Base-by-base conservation (phyloP, 2,888 invertebrate species). In the Calliphora vomitoria region DNA sequence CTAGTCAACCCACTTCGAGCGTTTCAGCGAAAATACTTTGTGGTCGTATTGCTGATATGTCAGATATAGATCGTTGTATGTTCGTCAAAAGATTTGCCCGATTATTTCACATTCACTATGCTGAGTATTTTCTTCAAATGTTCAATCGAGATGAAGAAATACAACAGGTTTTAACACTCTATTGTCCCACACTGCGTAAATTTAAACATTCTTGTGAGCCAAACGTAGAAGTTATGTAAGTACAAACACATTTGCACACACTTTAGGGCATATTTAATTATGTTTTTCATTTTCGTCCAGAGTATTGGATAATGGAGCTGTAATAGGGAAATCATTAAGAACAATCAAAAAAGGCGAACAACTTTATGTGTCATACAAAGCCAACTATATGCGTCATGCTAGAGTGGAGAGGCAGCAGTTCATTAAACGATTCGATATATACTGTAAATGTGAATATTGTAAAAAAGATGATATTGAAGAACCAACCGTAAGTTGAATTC, bases 141-240 rank as follows among this genome's bases (percentile, higher is more conserved):
- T 25, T 82, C 18, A 62, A 81, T 35, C 69, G 78, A n/a, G 58
- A 44, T 25, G 58, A 76, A 64, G 55, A 74, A 44, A 25, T 82
- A 13, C 76, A 79, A 50, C 89, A 89, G 71, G 55, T 87, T 20
- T 11, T 88, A 1, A 74, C 88, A 8, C 64, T 89, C 10, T 80
- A 82, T 38, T 89, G 89, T 11, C 84, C 89, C n/a, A 89, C 86
- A 31, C 18, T 90, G 50, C 72, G 82, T 6, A 88, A 88, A 85
- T 89, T 89, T 62, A 64, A 78, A 8, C 88, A 89, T 81, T 89
- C 89, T 6, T 90, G 90, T 62, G 68, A 69, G 44, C 88, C 89
- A 60, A 90, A 90, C 85, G 88, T 90, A 13, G 88, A 89, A 82
- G 82, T 90, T 50, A 75, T 89, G 90, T 90, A 85, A 83, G 90